Base-by-base conservation (phyloP, 1,140 invertebrate species). In the Drosophila micromelanica region DNA sequence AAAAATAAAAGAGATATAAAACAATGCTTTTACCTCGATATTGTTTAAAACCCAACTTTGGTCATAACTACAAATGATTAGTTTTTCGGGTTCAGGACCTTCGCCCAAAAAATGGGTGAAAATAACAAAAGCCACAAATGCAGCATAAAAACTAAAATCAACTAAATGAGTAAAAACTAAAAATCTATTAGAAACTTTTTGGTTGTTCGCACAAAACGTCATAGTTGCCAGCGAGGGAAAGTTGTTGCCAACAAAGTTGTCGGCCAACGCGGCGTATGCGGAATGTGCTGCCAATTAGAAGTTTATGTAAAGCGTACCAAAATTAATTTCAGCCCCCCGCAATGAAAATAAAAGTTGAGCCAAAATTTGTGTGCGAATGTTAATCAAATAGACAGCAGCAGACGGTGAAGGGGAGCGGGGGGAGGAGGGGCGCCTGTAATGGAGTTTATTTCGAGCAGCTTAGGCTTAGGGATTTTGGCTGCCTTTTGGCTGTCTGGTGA, bases 211-310 rank as follows among this genome's bases (percentile, higher is more conserved):
- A 27, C 64, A 76, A 79, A 71, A 65, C 74, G 82, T 81, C 78
- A 72, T 86, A 86, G 61, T 85, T 56, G 13, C 38, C 8, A 0
- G 13, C 23, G 17, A 17, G 43, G 9, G 11, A 59, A 59, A 60
- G n/a, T 52, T 70, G 65, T 57, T 61, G 42, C 27, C 43, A 71
- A 59, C 56, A 56, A 54, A 62, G 55, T 61, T 69, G 49, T 23
- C 73, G 68, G 69, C 64, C 68, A 73, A 76, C 76, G 80, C 62
- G 76, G 76, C 80, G 71, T 82, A 82, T 82, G 65, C 75, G 76
- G 79, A 84, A 89, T 87, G 79, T 76, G 84, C 76, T 87, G 79
- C 84, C 82, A 87, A 87, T 87, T 87, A 87, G 82, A 87, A 87
- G 82, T 87, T 86, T 89, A 87, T 87, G 79, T 76, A 62, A 59